Conservation (phyloP, 2,113 vertebrate species). For the Anolis carolinensis region DNA sequence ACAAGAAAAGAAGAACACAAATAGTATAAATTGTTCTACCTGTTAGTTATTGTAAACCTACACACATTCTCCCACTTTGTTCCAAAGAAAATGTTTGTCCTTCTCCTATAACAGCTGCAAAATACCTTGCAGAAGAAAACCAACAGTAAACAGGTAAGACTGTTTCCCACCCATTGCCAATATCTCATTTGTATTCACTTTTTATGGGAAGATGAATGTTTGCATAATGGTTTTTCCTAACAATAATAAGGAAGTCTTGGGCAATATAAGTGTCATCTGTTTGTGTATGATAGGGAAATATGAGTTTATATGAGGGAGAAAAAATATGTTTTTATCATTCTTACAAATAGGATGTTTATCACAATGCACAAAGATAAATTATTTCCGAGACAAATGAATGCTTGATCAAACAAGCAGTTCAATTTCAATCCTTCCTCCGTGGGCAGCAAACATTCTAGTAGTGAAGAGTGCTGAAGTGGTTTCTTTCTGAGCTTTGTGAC, state of each 20-base stretch:
- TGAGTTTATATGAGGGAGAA: constrained; percentile 37
- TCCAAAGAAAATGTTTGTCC: neutral
- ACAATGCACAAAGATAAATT: constrained; percentile 22
- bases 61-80: neutral
- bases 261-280: constrained; percentile 5
- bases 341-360: constrained; percentile 24
- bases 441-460: constrained; percentile 2
- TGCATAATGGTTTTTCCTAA: constrained; percentile 34
- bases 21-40: neutral
- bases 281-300: neutral
- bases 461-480: constrained; percentile 21
- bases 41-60: neutral
- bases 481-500: constrained; percentile 28
- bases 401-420: constrained; percentile 35
- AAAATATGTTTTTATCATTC: neutral
- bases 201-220: constrained; percentile 21
- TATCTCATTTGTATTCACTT: constrained; percentile 15
- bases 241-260: neutral
- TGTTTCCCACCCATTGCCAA: constrained; percentile 25
- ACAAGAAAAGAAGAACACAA: constrained; percentile 6
- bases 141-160: constrained; percentile 22
- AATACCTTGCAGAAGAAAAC: constrained; percentile 35
- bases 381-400: constrained; percentile 20
- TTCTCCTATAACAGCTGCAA: constrained; percentile 28
- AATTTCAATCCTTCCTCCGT: constrained; percentile 23